These are phyloP conservation scores for Lethenteron reissneri DNA, from an alignment of 2,113 vertebrate genomes.

Conservation along the genomic window DNA sequence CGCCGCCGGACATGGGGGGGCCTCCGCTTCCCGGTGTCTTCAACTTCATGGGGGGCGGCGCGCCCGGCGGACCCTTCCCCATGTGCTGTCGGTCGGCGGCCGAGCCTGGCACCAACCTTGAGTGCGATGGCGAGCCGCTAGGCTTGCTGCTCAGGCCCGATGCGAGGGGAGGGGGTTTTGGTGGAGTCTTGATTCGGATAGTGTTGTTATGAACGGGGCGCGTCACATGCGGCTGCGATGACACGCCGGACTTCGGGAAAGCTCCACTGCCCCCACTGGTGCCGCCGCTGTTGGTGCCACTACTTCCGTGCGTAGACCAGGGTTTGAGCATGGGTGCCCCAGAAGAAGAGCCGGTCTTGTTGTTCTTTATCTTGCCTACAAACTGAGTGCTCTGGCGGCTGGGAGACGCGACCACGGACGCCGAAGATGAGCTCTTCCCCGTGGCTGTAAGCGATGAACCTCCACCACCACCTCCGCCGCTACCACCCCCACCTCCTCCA, in stretches of 20 bases:
- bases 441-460: constrained; percentile 22
- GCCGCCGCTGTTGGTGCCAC: background rate
- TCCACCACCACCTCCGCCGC: no score
- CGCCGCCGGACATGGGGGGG: background rate
- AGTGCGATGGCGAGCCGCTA: background rate
- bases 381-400: constrained; percentile 12
- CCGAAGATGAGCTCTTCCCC: constrained; percentile 32
- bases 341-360: constrained; percentile 57
- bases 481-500: no score
- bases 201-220: constrained; percentile 75
- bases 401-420: constrained; percentile 16
- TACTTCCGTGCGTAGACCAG: constrained; percentile 45
- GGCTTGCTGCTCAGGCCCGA: background rate
- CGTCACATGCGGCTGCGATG: constrained; percentile 64
- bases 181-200: constrained; percentile 65
- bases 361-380: constrained; percentile 78
- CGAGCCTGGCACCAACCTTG: background rate
- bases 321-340: constrained; percentile 37
- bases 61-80: background rate
- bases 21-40: background rate
- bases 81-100: constrained; percentile 2
- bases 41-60: background rate
- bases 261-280: constrained; percentile 25
- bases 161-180: constrained; percentile 40
- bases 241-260: constrained; percentile 51